Conservation (phyloP, 2,888 invertebrate species). For the Achlya flavicornis region DNA sequence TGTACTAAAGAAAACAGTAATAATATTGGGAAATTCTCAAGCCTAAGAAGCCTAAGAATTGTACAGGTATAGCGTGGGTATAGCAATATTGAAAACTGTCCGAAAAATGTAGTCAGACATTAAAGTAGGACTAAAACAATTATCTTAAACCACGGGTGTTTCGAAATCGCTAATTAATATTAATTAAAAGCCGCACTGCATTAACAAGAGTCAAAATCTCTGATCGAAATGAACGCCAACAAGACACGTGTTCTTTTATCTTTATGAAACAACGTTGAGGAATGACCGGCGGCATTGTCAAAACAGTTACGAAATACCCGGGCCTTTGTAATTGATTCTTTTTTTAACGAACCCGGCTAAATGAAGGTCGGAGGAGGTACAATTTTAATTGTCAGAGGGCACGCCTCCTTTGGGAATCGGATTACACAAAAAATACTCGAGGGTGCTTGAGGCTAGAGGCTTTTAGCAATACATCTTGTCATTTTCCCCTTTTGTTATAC, state of each 20-base stretch:
- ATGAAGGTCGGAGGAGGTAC: conserved; percentile 43
- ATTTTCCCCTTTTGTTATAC: no score
- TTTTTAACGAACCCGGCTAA: conserved; percentile 20
- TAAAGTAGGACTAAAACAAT: neutral
- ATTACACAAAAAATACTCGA: conserved; percentile 24
- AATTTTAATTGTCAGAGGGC: conserved; percentile 43
- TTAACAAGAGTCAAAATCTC: conserved; percentile 4
- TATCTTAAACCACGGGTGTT: neutral
- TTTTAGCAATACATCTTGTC: neutral
- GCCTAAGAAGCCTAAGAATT: no score
- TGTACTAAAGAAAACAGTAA: no score
- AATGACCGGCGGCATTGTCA: conserved; percentile 17
- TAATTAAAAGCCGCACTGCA: neutral
- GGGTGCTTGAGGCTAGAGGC: neutral
- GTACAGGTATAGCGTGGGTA: no score
- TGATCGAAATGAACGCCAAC: neutral
- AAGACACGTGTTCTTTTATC: conserved; percentile 7
- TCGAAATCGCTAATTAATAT: conserved; percentile 1
- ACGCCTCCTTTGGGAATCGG: conserved; percentile 36
- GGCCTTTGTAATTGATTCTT: conserved; percentile 39
- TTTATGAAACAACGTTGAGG: conserved; percentile 16
- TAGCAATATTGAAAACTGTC: no score
- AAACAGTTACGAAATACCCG: conserved; percentile 24
- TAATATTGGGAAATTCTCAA: no score
- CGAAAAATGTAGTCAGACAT: neutral